A percentile compares a stretch with the other conserved stretches of the same genome.
Evolutionary conservation across 2,888 invertebrate species (phyloP).

Genomic region (Polyploca ridens): DNA sequence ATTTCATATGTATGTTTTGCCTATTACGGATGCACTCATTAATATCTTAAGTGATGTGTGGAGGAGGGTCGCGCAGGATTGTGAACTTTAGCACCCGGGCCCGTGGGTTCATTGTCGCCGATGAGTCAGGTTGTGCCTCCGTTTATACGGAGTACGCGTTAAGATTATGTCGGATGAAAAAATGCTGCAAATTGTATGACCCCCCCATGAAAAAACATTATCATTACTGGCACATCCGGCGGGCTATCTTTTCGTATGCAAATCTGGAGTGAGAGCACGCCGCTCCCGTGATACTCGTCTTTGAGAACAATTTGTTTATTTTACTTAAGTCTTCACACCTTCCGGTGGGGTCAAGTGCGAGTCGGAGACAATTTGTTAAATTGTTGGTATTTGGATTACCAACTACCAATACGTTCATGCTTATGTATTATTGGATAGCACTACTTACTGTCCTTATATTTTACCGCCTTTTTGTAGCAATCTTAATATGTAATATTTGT

Average conservation of each 20-base stretch:
- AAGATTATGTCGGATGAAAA: slow-evolving; percentile 80
- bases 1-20: slow-evolving; percentile 84
- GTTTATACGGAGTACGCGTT: slow-evolving; percentile 71
- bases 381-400: neutral
- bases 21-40: slow-evolving; percentile 84
- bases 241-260: slow-evolving; percentile 75
- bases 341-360: slow-evolving; percentile 20
- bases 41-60: slow-evolving; percentile 84
- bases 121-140: slow-evolving; percentile 41
- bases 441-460: too few species aligned
- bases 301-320: slow-evolving; percentile 33
- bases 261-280: slow-evolving; percentile 60
- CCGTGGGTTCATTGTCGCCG: slow-evolving; percentile 38
- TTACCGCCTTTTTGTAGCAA: too few species aligned
- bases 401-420: neutral
- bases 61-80: slow-evolving; percentile 52
- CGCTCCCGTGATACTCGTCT: slow-evolving; percentile 40
- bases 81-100: slow-evolving; percentile 50
- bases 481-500: too few species aligned
- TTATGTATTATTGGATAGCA: too few species aligned
- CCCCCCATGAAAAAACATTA: slow-evolving; percentile 79
- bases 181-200: slow-evolving; percentile 82
- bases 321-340: slow-evolving; percentile 21
- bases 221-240: slow-evolving; percentile 65
- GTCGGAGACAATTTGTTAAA: slow-evolving; percentile 16